phyloP scores from a whole-genome alignment of 2,888 invertebrate species.

The Tetranychus truncatus region DNA sequence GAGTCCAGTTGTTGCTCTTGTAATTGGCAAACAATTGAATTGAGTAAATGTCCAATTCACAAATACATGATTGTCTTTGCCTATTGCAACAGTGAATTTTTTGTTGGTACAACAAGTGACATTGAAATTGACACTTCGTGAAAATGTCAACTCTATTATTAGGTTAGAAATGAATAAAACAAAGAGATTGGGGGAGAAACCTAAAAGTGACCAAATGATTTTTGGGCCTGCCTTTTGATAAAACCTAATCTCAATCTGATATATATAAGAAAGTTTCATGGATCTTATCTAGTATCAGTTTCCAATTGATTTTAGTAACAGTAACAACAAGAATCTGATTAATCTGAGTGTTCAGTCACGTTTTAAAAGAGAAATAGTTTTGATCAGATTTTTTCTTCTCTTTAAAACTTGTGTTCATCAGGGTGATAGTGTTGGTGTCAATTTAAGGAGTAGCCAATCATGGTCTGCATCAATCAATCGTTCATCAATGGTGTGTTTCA shows the following conservation, averaged over 20 bases:
- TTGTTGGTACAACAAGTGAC: neutral
- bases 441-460: neutral
- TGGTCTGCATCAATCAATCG: neutral
- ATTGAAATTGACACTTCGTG: slow-evolving; percentile 11
- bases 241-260: neutral
- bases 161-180: slow-evolving; percentile 7
- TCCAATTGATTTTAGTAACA: neutral
- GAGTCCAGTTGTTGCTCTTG: neutral
- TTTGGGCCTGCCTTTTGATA: neutral
- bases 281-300: neutral
- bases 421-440: neutral
- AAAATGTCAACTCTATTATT: slow-evolving; percentile 23
- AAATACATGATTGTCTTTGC: neutral
- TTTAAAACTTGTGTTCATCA: neutral
- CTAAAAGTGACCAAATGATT: neutral
- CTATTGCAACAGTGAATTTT: neutral
- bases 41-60: neutral
- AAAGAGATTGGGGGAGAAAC: slow-evolving; percentile 9
- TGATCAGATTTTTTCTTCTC: neutral
- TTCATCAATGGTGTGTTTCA: neutral
- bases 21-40: neutral
- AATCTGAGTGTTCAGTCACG: neutral
- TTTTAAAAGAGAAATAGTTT: neutral
- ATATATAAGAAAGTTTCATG: neutral
- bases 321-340: neutral